These are phyloP conservation scores for Apodemus sylvaticus DNA, from an alignment of 2,113 vertebrate species.

Conservation along the genomic window DNA sequence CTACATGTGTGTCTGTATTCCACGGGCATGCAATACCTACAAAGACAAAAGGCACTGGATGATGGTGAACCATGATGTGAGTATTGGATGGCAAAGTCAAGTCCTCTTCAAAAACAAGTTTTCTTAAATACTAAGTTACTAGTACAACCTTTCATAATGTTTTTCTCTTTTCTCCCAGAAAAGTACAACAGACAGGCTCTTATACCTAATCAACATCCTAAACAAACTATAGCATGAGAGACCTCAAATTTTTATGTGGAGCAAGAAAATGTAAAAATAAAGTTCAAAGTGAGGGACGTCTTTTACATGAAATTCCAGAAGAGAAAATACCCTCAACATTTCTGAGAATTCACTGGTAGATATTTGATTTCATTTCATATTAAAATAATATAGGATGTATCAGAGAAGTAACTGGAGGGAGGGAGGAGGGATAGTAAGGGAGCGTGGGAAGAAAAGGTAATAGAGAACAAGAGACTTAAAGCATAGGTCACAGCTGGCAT, in stretches of 20 bases:
- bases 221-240: neutral
- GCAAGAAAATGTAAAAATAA: neutral
- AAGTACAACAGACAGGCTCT: neutral
- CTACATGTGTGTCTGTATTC: neutral
- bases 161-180: neutral
- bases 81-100: neutral
- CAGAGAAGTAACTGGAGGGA: no score
- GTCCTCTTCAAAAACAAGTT: neutral
- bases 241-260: neutral
- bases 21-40: neutral
- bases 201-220: neutral
- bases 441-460: neutral
- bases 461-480: neutral
- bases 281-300: neutral
- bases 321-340: neutral
- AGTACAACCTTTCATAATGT: neutral
- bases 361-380: neutral
- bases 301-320: neutral
- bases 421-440: neutral
- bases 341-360: neutral
- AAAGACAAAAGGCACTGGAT: neutral
- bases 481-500: no score
- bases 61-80: neutral
- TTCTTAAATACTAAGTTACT: neutral
- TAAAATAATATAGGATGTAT: neutral